Percentiles rank a stretch among this genome's conserved stretches.
These are phyloP conservation scores for Hestina assimilis DNA, from an alignment of 1,140 invertebrate species.

Conservation along the genomic window DNA sequence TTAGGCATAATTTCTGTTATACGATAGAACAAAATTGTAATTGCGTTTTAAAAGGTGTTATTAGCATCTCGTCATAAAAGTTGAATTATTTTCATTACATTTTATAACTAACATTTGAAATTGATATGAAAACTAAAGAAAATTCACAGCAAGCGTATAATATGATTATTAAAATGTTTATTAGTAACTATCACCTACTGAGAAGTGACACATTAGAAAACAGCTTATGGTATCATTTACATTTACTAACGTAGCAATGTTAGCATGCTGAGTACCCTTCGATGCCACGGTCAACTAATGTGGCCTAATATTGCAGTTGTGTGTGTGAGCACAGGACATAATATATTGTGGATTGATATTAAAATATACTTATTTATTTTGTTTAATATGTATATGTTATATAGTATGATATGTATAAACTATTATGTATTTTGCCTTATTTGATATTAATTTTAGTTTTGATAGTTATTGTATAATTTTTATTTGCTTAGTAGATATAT, in stretches of 20 bases:
- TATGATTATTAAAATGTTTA: slow-evolving; percentile 32
- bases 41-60: slow-evolving; percentile 37
- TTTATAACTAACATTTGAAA: slow-evolving; percentile 45
- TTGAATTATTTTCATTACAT: slow-evolving; percentile 51
- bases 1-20: too few relatives aligned
- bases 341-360: too few relatives aligned
- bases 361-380: too few relatives aligned
- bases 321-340: neutral
- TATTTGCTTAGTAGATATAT: too few relatives aligned
- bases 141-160: slow-evolving; percentile 29
- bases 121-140: slow-evolving; percentile 48
- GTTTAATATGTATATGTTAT: too few relatives aligned
- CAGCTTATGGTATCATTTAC: slow-evolving; percentile 25
- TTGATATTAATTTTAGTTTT: too few relatives aligned
- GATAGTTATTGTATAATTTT: too few relatives aligned
- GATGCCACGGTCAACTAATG: neutral
- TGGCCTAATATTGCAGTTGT: neutral
- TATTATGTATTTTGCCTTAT: too few relatives aligned
- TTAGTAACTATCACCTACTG: slow-evolving; percentile 23
- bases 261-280: slow-evolving; percentile 26
- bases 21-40: slow-evolving; percentile 34
- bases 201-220: slow-evolving; percentile 20
- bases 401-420: too few relatives aligned
- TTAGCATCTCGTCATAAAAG: slow-evolving; percentile 58
- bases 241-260: slow-evolving; percentile 41